Percentiles rank a stretch among this genome's conserved stretches.
Conservation (phyloP, 2,113 vertebrate genomes). For the Pyrgilauda ruficollis region DNA sequence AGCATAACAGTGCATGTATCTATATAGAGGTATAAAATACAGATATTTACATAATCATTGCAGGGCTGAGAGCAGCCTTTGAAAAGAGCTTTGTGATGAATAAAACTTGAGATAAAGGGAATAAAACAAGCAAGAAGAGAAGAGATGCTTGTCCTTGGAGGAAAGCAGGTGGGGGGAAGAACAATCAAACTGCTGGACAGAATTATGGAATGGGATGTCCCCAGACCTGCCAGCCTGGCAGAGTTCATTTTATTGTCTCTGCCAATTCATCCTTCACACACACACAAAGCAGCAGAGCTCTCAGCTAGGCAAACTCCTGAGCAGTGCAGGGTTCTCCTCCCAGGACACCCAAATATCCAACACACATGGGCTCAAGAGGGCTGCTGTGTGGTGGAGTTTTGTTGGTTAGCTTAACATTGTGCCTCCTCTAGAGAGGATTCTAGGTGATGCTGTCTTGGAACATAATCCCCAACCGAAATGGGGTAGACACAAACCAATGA, state of each 20-base stretch:
- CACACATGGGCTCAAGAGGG: not conserved
- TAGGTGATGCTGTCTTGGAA: not conserved
- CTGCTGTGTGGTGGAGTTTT: not conserved
- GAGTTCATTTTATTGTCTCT: not conserved
- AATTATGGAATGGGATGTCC: not conserved
- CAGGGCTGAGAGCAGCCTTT: not conserved
- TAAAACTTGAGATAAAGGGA: not conserved
- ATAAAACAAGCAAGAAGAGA: not conserved
- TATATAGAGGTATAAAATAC: not conserved
- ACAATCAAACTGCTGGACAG: not conserved
- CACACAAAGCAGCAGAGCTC: not conserved
- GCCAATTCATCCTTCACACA: not conserved
- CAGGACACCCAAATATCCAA: not conserved
- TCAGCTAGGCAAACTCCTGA: not conserved
- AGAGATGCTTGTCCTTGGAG: not conserved
- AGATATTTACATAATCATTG: not conserved
- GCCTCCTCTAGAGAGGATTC: not conserved
- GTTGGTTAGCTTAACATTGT: not conserved
- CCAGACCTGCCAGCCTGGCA: not conserved
- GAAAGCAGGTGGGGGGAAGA: not conserved
- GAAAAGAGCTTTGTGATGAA: not conserved
- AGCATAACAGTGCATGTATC: not conserved
- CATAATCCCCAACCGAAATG: not conserved
- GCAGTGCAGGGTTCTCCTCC: not conserved
- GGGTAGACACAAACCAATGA: fast-evolving